Evolutionary conservation across 2,113 vertebrate genomes (phyloP).

Genomic region (Ardeotis arabs): DNA sequence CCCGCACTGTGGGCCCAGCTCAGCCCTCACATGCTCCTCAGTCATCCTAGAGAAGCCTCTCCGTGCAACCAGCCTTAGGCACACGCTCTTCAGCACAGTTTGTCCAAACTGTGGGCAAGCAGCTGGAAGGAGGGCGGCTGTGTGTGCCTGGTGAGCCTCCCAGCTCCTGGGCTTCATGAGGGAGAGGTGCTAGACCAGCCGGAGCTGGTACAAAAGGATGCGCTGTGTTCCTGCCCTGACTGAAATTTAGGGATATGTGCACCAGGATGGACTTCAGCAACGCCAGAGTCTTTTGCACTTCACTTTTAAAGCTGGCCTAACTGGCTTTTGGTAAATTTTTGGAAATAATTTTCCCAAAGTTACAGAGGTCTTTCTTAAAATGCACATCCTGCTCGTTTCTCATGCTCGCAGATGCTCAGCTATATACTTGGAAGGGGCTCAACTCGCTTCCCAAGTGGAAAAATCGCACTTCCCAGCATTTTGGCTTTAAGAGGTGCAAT

Average conservation of each 20-base stretch:
- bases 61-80: neutral
- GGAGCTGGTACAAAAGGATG: neutral
- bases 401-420: neutral
- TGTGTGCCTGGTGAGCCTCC: neutral
- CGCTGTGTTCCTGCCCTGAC: neutral
- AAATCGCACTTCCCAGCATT: neutral
- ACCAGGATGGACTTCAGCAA: neutral
- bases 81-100: rapidly evolving
- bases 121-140: neutral
- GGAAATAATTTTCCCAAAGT: neutral
- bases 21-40: neutral
- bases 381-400: neutral
- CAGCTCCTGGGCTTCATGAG: rapidly evolving
- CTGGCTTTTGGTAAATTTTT: neutral
- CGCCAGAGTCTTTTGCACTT: neutral
- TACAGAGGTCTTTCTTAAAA: neutral
- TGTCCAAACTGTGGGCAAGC: neutral
- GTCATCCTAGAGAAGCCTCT: neutral
- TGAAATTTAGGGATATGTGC: neutral
- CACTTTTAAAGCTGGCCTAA: neutral
- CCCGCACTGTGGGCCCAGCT: neutral
- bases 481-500: neutral
- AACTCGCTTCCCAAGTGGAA: neutral
- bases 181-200: neutral
- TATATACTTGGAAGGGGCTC: neutral